Evolutionary conservation across 2,797 vertebrate species (phyloP), one percentile per base, ranked within the genome.

Genomic region (Acomys russatus): DNA sequence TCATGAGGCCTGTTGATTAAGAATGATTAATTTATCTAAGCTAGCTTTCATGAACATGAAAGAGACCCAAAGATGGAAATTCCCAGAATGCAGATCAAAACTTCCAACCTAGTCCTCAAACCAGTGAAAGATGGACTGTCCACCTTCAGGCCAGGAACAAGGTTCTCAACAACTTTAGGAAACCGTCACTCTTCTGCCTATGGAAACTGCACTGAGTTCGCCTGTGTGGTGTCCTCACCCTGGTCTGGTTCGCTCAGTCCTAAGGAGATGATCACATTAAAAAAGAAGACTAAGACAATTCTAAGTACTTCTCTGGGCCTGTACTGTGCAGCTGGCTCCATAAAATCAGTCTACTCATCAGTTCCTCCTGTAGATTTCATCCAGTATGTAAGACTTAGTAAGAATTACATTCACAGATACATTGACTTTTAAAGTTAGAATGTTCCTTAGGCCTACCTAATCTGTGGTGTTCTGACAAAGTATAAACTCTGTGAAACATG

Each of bases 71-170:
- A 25, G 30, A 28, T 28, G 9, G 51, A 49, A 87, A 68, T 49
- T 78, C 28, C 51, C 23, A 38, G 35, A 5, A 14, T 25, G 2
- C 63, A 70, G 63, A 70, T 73, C 23, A 17, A 92, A 77, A 54
- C 61, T 70, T 18, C 33, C 0, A 0, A 23, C 35, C 38, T 0
- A 22, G 28, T 44, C 30, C 23, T 63, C 33, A 70, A 56, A 17
- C 17, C 9, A n/a, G 56, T 22, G 71, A 74, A 44, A 44, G 44
- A 38, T 25, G 9, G 74, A 28, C 4, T 25, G 23, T 25, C 0
- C 4, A 51, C 22, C 11, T 49, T 28, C 44, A 28, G 23, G 74
- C 44, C 38, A 77, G 44, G 44, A 51, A 5, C 74, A 77, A 23
- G 14, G 28, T 12, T 51, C 3, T 49, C 74, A 51, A 25, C 11